phyloP scores from a whole-genome alignment of 2,113 vertebrate genomes.

The Hemiscyllium ocellatum region DNA sequence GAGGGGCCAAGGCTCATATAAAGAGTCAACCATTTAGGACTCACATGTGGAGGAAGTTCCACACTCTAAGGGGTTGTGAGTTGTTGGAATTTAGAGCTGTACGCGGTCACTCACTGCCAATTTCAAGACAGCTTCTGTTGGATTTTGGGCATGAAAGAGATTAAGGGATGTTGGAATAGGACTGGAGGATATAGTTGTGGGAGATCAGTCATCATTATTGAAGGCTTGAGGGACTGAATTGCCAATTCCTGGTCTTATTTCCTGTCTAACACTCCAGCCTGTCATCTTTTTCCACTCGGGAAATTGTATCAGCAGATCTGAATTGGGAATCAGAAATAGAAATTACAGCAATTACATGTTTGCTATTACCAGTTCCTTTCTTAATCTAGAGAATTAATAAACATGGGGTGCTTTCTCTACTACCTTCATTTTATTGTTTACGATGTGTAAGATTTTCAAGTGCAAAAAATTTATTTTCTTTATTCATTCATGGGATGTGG shows the following conservation, averaged over 20 bases:
- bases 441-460: not conserved
- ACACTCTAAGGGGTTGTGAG: not conserved
- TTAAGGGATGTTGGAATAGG: not conserved
- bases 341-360: not conserved
- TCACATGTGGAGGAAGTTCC: not conserved
- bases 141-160: not conserved
- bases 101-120: no score
- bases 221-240: not conserved
- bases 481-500: no score
- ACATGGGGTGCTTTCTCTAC: not conserved
- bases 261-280: not conserved
- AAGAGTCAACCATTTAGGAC: not conserved
- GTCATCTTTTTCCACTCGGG: no score
- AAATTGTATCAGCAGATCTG: not conserved
- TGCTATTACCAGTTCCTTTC: no score
- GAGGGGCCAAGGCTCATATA: not conserved
- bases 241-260: no score
- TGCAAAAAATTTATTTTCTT: not conserved
- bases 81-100: not conserved
- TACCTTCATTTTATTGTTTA: not conserved
- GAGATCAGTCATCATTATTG: not conserved
- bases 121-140: no score
- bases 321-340: not conserved
- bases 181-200: no score
- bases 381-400: not conserved